phyloP scores from a whole-genome alignment of 2,888 invertebrate genomes.

The Prenolepis imparis region DNA sequence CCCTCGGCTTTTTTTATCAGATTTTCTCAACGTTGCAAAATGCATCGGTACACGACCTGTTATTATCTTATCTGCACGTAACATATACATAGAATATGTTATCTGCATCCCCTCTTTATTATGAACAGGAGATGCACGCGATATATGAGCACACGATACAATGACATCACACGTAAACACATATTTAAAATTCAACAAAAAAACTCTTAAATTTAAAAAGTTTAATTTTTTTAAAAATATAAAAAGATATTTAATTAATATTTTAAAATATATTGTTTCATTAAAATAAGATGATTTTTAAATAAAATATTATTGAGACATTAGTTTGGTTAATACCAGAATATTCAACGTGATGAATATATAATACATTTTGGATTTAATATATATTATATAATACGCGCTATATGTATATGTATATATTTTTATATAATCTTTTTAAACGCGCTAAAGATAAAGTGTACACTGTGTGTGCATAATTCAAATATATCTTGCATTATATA shows the following conservation, averaged over 20 bases:
- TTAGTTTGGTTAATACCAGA: background rate
- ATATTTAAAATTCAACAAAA: slow-evolving; percentile 14
- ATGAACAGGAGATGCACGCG: slow-evolving; percentile 59
- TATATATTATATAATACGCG: background rate
- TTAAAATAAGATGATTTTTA: background rate
- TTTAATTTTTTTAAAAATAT: background rate
- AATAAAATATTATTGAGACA: background rate
- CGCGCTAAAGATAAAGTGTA: background rate
- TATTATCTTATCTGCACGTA: slow-evolving; percentile 68
- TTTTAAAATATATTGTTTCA: background rate
- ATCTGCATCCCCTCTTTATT: slow-evolving; percentile 52
- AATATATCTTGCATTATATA: slow-evolving; percentile 57
- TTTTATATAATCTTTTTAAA: slow-evolving; percentile 23
- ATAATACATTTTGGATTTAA: background rate
- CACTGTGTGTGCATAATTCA: slow-evolving; percentile 33
- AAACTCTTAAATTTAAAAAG: background rate
- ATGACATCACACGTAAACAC: slow-evolving; percentile 32
- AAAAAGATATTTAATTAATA: background rate
- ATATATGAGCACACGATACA: slow-evolving; percentile 55
- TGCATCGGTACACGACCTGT: slow-evolving; percentile 26
- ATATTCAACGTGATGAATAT: background rate
- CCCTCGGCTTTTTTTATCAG: slow-evolving; percentile 50
- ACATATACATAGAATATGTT: slow-evolving; percentile 56
- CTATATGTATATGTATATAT: background rate
- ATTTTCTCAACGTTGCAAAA: slow-evolving; percentile 56